Percentiles rank a stretch among this genome's conserved stretches.
Conservation (phyloP, 1,140 invertebrate genomes). For the Helicoverpa armigera region DNA sequence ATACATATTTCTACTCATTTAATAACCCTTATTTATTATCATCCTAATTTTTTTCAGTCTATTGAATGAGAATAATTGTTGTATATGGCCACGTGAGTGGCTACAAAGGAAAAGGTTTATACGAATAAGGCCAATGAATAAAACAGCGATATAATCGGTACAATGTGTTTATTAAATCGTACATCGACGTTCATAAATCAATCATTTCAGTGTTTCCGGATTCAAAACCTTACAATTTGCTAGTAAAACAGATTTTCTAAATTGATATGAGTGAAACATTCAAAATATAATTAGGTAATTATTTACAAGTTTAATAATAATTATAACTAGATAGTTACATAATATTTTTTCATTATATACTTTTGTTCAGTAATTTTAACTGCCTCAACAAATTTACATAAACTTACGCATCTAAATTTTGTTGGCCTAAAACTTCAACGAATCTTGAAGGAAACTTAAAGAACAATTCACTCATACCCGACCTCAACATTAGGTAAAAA, state of each 20-base stretch:
- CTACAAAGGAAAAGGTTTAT: not conserved
- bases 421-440: constrained; percentile 62
- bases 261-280: constrained; percentile 84
- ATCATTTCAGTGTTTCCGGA: constrained; percentile 74
- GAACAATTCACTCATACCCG: constrained; percentile 56
- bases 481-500: constrained; percentile 48
- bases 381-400: constrained; percentile 65
- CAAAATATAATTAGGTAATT: constrained; percentile 81
- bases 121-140: not conserved
- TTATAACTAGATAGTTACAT: constrained; percentile 69
- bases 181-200: constrained; percentile 81
- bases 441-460: constrained; percentile 35
- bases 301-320: constrained; percentile 77
- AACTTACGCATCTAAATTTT: constrained; percentile 64
- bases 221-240: constrained; percentile 80
- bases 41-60: not conserved
- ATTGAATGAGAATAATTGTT: too few species aligned
- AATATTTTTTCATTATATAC: constrained; percentile 60
- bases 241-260: constrained; percentile 81
- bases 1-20: constrained; percentile 55
- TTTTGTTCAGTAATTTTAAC: constrained; percentile 63
- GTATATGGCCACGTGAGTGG: too few species aligned
- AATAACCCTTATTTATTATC: constrained; percentile 1
- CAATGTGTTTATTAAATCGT: constrained; percentile 83
- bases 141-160: constrained; percentile 63